Percentiles rank a stretch among this genome's conserved stretches.
Conservation (phyloP, 2,797 vertebrate genomes). For the Petrocephalus sullivani region DNA sequence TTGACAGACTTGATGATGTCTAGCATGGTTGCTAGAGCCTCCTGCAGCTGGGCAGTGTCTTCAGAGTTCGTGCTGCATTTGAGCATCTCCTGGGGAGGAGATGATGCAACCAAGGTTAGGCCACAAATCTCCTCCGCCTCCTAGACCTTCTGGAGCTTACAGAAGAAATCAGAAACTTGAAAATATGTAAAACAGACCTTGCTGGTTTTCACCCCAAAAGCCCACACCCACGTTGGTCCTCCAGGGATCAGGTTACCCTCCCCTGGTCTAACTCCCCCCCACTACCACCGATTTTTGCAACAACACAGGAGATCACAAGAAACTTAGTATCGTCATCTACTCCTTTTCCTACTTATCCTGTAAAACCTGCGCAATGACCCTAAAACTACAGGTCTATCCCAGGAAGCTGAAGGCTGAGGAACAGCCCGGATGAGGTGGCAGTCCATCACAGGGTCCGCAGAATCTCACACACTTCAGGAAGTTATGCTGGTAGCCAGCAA, state of each 20-base stretch:
- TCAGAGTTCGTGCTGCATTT: constrained; percentile 78
- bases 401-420: not conserved
- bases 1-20: constrained; percentile 92
- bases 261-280: not conserved
- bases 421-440: not conserved
- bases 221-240: not conserved
- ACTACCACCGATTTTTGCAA: not conserved
- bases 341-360: not conserved
- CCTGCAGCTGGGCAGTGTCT: constrained; percentile 74
- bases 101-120: not conserved
- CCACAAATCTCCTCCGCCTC: not conserved
- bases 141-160: not conserved
- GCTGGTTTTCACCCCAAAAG: not conserved
- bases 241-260: not conserved
- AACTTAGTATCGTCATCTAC: not conserved
- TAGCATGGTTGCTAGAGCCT: constrained; percentile 77
- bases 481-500: not conserved
- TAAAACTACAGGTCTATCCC: not conserved
- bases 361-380: not conserved
- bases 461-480: not conserved
- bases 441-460: not conserved
- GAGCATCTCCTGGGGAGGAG: constrained; percentile 69
- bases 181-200: not conserved
- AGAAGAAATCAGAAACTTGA: not conserved
- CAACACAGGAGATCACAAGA: not conserved